A percentile compares a stretch with the other conserved stretches of the same genome.
phyloP scores from a whole-genome alignment of 1,140 invertebrate genomes.

The Cyphomyrmex costatus region DNA sequence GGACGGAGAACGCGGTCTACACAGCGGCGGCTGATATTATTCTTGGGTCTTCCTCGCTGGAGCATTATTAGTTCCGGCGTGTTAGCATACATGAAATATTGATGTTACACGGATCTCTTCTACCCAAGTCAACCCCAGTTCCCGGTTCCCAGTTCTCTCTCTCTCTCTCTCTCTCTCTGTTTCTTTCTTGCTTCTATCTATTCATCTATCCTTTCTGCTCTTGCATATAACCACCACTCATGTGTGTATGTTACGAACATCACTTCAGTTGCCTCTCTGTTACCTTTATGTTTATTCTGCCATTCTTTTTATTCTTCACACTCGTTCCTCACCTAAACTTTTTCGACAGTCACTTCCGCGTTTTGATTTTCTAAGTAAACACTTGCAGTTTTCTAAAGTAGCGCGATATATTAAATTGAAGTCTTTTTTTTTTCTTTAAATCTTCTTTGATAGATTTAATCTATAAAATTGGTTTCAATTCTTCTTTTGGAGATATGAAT shows the following conservation, averaged over 20 bases:
- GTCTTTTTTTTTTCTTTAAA: not conserved
- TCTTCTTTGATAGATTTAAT: not conserved
- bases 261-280: conserved; percentile 42
- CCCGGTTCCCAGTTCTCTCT: conserved; percentile 64
- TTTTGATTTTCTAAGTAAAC: conserved; percentile 53
- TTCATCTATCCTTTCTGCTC: conserved; percentile 23
- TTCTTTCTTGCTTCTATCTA: conserved; percentile 15
- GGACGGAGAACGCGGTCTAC: conserved; percentile 66
- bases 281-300: conserved; percentile 36
- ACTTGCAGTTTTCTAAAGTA: not conserved
- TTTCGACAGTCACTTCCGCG: conserved; percentile 5
- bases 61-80: conserved; percentile 87
- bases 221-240: conserved; percentile 44
- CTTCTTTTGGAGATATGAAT: not conserved
- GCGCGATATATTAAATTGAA: not conserved
- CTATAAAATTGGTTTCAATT: not conserved
- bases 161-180: conserved; percentile 32
- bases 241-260: conserved; percentile 40
- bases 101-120: conserved; percentile 83
- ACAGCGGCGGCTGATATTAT: conserved; percentile 85
- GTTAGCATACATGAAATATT: conserved; percentile 88
- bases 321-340: conserved; percentile 1
- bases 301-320: conserved; percentile 52
- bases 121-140: conserved; percentile 34
- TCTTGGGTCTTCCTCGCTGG: conserved; percentile 85